Conservation (phyloP, 2,797 vertebrate species). For the Sebastes steindachneri region DNA sequence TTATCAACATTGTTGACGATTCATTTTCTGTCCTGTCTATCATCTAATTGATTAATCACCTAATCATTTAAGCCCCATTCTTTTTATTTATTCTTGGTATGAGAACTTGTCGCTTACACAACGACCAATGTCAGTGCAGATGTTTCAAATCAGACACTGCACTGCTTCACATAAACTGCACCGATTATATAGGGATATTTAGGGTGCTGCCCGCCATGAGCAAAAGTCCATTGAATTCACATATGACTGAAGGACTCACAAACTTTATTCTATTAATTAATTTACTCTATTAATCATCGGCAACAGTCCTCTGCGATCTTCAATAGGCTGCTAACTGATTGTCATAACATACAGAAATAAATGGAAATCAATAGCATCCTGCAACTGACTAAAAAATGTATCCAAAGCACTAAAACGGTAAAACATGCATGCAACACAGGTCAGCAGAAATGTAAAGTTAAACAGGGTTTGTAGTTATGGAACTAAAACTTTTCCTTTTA, state of each 20-base stretch:
- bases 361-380: not conserved
- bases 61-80: not conserved
- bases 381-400: not conserved
- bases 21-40: not conserved
- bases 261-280: not conserved
- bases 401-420: not conserved
- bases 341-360: not conserved
- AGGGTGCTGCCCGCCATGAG: too few species aligned
- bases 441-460: not conserved
- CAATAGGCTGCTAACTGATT: not conserved
- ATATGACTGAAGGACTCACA: not conserved
- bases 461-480: not conserved
- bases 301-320: not conserved
- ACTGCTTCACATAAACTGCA: not conserved
- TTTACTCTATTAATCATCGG: not conserved
- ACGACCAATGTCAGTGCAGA: not conserved
- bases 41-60: not conserved
- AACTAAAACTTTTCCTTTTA: not conserved
- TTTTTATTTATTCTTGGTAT: not conserved
- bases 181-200: not conserved
- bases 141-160: not conserved
- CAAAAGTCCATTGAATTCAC: not conserved
- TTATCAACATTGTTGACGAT: not conserved
- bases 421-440: not conserved
- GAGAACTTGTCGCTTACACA: not conserved